These are phyloP conservation scores for Eptesicus fuscus DNA, from an alignment of 2,113 vertebrate species.

Conservation along the genomic window DNA sequence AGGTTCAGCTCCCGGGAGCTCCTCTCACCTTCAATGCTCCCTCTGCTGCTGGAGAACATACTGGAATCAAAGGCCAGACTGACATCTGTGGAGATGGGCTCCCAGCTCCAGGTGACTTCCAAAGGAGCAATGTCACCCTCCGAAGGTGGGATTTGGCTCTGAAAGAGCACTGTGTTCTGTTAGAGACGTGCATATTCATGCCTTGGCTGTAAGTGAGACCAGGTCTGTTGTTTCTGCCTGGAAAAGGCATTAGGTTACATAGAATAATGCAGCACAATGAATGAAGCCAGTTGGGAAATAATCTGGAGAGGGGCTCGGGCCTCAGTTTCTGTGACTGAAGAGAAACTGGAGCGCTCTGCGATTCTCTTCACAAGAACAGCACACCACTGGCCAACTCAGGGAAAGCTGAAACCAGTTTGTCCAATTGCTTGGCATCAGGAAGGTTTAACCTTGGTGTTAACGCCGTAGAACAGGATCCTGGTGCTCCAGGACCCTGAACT, in stretches of 20 bases:
- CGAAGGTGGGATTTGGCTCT: neutral
- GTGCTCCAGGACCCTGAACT: neutral
- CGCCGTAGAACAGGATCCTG: too few species aligned
- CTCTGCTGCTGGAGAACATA: neutral
- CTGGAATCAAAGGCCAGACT: neutral
- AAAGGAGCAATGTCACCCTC: neutral
- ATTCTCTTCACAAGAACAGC: neutral
- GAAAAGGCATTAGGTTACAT: conserved; percentile 32
- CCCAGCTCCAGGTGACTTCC: neutral
- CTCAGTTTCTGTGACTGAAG: neutral
- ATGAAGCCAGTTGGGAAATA: neutral
- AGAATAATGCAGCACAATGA: conserved; percentile 16
- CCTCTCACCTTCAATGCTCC: neutral
- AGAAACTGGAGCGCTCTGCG: neutral
- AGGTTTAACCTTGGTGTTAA: neutral
- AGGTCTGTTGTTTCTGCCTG: neutral
- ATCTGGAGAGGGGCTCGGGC: neutral
- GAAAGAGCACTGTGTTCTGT: neutral
- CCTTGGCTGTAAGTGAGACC: conserved; percentile 16
- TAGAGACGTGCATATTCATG: neutral
- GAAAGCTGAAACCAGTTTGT: neutral
- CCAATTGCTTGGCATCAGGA: neutral
- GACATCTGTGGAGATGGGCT: neutral
- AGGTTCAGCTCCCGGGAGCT: neutral
- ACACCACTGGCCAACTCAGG: neutral